Conservation (phyloP, 1,140 invertebrate genomes). For the Drosophila nikananu region DNA sequence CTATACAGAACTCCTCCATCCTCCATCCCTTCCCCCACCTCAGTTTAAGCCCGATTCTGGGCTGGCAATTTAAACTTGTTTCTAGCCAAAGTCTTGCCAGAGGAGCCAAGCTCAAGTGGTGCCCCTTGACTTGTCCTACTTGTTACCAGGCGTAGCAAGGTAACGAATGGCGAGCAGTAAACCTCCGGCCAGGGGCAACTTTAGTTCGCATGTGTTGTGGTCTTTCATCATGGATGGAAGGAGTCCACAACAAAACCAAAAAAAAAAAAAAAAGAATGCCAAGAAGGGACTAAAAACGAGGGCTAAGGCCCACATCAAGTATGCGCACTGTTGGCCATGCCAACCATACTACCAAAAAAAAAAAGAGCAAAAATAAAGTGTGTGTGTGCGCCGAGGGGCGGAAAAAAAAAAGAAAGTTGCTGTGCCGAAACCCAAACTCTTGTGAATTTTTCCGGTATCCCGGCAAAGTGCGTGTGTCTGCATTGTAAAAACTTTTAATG, state of each 20-base stretch:
- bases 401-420: conserved; percentile 27
- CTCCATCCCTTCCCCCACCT: not conserved
- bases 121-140: conserved; percentile 76
- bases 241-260: conserved; percentile 8
- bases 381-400: conserved; percentile 7
- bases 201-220: conserved; percentile 81
- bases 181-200: conserved; percentile 46
- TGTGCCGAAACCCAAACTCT: conserved; percentile 1
- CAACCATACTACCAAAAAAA: conserved; percentile 20
- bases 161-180: conserved; percentile 15
- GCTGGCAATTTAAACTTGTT: conserved; percentile 59
- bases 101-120: conserved; percentile 61
- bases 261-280: not conserved
- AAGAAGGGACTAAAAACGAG: not conserved
- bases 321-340: conserved; percentile 77
- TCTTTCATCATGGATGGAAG: conserved; percentile 64
- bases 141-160: conserved; percentile 59
- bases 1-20: too few species aligned
- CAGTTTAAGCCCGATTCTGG: conserved; percentile 46
- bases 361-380: conserved; percentile 41
- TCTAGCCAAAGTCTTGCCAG: conserved; percentile 36
- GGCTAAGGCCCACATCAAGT: conserved; percentile 65
- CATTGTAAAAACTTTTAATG: conserved; percentile 84
- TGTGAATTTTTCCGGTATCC: conserved; percentile 3
- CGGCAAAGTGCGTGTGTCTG: conserved; percentile 78